Evolutionary conservation across 1,140 invertebrate species (phyloP).

Genomic region (Drosophila parvula): DNA sequence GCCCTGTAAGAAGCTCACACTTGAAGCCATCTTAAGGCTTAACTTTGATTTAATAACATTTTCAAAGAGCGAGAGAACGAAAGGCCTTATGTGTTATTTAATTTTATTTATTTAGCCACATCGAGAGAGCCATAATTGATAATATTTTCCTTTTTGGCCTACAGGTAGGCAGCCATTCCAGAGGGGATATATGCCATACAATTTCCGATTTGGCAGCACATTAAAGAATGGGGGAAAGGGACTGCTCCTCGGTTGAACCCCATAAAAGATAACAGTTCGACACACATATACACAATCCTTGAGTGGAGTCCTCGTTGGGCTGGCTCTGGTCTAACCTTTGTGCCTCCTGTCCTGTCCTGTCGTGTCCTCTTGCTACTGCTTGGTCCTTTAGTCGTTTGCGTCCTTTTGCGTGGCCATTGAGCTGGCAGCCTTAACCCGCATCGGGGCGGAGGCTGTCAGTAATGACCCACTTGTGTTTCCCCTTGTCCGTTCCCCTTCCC

Average conservation of each 20-base stretch:
- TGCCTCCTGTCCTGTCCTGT: conserved; percentile 4
- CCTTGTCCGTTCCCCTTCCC: neutral
- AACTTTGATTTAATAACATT: conserved; percentile 8
- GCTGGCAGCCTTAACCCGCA: conserved; percentile 51
- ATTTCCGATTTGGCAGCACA: conserved; percentile 8
- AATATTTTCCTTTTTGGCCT: neutral
- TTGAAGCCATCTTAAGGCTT: neutral
- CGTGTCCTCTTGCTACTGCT: neutral
- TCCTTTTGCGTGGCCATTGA: conserved; percentile 33
- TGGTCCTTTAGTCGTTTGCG: conserved; percentile 16
- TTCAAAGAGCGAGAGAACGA: neutral
- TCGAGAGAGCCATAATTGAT: conserved; percentile 2
- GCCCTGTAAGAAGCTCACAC: neutral
- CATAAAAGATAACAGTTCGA: conserved; percentile 25
- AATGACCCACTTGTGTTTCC: conserved; percentile 49
- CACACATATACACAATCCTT: conserved; percentile 14
- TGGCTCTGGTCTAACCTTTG: conserved; percentile 24
- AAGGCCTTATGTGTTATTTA: conserved; percentile 1
- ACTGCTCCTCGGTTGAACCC: neutral
- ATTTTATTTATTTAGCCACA: conserved; percentile 5
- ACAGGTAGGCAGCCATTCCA: neutral
- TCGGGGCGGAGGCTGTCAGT: conserved; percentile 36
- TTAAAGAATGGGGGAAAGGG: neutral
- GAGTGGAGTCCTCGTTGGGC: conserved; percentile 4
- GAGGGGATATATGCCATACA: neutral